Percentiles rank a stretch among this genome's conserved stretches.
Conservation (phyloP, 1,140 invertebrate genomes). For the Diploscapter pachys region DNA sequence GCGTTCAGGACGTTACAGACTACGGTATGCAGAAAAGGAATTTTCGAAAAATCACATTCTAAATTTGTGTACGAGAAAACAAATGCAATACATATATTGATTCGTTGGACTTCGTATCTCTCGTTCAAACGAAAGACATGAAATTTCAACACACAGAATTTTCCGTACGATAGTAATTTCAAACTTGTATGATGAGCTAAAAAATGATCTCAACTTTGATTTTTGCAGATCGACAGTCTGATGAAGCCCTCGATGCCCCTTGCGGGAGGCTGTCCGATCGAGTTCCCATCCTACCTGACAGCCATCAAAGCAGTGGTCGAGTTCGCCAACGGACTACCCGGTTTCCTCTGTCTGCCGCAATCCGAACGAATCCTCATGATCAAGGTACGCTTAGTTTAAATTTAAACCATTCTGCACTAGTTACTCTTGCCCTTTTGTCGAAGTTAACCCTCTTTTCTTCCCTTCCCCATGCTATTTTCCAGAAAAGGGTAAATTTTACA, state of each 20-base stretch:
- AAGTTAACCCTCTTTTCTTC: too few species aligned
- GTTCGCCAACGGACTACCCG: constrained; percentile 93
- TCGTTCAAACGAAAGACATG: constrained; percentile 69
- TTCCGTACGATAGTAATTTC: neutral
- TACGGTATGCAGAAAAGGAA: constrained; percentile 68
- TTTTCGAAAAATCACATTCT: constrained; percentile 81
- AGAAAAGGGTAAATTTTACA: neutral
- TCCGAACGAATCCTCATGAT: constrained; percentile 94
- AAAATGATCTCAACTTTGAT: too few species aligned
- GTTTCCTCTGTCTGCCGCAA: constrained; percentile 85
- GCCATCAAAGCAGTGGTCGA: constrained; percentile 76
- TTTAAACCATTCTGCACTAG: neutral
- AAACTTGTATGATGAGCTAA: neutral
- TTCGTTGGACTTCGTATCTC: constrained; percentile 64
- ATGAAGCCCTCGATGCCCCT: constrained; percentile 8
- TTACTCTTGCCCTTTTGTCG: neutral
- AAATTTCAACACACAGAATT: constrained; percentile 71
- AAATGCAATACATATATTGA: neutral
- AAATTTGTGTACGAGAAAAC: constrained; percentile 13
- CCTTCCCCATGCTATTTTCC: too few species aligned
- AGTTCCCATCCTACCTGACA: constrained; percentile 12
- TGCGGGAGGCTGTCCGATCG: constrained; percentile 18
- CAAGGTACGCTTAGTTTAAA: constrained; percentile 68
- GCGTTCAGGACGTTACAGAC: constrained; percentile 82
- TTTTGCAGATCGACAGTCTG: constrained; percentile 15